A percentile compares a stretch with the other conserved stretches of the same genome.
Conservation (phyloP, 2,888 invertebrate species). For the Seira sanloemensis region DNA sequence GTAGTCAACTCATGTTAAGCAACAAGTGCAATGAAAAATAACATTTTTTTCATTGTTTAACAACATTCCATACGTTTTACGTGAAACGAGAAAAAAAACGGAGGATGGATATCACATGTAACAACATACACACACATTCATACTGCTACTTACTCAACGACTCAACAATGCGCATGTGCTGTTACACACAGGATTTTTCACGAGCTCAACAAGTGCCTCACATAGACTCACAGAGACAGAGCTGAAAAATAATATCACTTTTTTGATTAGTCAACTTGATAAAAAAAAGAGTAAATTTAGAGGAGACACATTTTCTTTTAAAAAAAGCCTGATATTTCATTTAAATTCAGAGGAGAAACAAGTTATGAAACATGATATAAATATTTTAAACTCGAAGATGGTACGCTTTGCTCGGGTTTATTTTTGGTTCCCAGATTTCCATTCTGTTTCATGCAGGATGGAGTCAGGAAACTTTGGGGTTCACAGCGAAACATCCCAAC, state of each 20-base stretch:
- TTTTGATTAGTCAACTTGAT: not conserved
- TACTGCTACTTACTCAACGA: not conserved
- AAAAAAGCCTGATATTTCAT: slow-evolving; percentile 29
- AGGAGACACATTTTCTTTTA: not conserved
- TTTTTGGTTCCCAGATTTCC: too few relatives aligned
- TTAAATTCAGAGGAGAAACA: slow-evolving; percentile 18
- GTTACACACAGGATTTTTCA: too few relatives aligned
- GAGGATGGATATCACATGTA: not conserved
- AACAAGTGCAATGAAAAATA: not conserved
- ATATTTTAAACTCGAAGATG: not conserved
- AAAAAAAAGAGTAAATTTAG: not conserved
- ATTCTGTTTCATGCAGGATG: too few relatives aligned
- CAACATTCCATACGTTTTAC: not conserved
- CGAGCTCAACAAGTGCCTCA: not conserved
- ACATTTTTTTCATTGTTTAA: not conserved
- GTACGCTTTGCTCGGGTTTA: not conserved
- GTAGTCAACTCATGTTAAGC: not conserved
- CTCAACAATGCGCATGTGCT: too few relatives aligned
- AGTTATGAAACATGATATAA: slow-evolving; percentile 9
- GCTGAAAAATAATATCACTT: not conserved
- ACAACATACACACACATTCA: too few relatives aligned
- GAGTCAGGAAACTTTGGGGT: too few relatives aligned
- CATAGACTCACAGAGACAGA: too few relatives aligned
- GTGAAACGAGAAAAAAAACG: not conserved
- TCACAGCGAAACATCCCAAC: too few relatives aligned